Conservation (phyloP, 2,888 invertebrate genomes). For the Hymenopus coronatus region DNA sequence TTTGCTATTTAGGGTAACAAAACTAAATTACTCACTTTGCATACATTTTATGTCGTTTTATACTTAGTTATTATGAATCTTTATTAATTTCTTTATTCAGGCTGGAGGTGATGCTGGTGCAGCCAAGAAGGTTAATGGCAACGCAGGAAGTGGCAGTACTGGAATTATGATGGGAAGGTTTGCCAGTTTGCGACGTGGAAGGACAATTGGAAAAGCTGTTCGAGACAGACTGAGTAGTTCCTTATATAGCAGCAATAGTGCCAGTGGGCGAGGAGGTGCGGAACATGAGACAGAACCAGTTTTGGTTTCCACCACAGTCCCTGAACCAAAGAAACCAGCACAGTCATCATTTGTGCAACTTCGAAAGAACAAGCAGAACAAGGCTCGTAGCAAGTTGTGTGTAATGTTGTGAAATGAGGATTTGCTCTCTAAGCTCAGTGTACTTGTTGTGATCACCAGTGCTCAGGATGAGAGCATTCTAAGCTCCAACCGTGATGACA, state of each 20-base stretch:
- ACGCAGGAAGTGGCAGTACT: not conserved
- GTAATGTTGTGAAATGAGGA: conserved; percentile 44
- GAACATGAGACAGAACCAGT: conserved; percentile 5
- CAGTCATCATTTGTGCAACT: conserved; percentile 36
- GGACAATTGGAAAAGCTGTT: conserved; percentile 54
- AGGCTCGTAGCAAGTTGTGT: conserved; percentile 46
- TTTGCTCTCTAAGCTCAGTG: not conserved
- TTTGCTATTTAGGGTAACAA: too few relatives aligned
- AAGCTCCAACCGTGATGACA: not conserved
- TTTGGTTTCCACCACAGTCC: not conserved
- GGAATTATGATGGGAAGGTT: conserved; percentile 33
- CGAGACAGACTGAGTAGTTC: conserved; percentile 55
- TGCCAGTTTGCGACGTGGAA: conserved; percentile 38
- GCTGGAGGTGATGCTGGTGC: not conserved
- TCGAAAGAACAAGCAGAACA: conserved; percentile 36
- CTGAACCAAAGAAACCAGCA: not conserved
- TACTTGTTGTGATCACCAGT: not conserved
- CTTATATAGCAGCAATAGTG: conserved; percentile 47
- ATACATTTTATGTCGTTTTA: too few relatives aligned
- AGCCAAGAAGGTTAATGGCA: not conserved
- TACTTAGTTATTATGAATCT: too few relatives aligned
- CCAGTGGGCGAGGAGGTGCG: conserved; percentile 36
- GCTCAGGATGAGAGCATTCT: not conserved
- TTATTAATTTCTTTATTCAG: not conserved
- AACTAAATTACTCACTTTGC: too few relatives aligned